Evolutionary conservation across 2,113 vertebrate genomes (phyloP).

Genomic region (Phyllostomus discolor): DNA sequence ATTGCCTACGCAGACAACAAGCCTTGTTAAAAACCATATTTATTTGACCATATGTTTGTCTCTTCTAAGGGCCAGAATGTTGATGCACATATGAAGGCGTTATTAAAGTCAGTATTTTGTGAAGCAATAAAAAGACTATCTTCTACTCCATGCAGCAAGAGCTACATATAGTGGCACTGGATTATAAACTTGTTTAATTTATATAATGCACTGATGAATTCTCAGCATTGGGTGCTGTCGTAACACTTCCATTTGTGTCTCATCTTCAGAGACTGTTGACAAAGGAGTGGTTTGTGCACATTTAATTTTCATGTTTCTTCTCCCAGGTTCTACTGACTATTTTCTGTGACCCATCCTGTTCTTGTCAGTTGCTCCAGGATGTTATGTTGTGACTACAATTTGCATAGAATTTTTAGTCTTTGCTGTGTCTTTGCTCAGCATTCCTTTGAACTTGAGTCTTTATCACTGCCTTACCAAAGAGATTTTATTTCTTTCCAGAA

Average conservation of each 20-base stretch:
- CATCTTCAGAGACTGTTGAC: neutral
- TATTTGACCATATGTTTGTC: neutral
- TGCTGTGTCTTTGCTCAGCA: neutral
- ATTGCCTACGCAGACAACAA: neutral
- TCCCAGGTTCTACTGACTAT: neutral
- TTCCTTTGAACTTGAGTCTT: conserved; percentile 37
- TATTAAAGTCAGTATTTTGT: neutral
- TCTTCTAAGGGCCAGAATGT: neutral
- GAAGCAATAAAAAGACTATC: neutral
- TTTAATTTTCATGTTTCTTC: neutral
- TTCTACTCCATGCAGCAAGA: neutral
- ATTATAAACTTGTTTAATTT: neutral
- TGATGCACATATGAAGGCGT: neutral
- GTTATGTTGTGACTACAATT: neutral
- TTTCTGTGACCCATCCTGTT: neutral
- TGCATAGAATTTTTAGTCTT: neutral
- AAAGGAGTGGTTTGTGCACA: neutral
- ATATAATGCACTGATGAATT: neutral
- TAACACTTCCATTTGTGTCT: neutral
- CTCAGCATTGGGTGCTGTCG: neutral
- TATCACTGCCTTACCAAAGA: neutral
- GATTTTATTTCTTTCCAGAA: conserved; percentile 13
- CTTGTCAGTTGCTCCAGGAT: neutral
- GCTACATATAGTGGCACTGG: neutral
- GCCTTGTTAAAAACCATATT: neutral